phyloP scores from a whole-genome alignment of 1,140 invertebrate species.

The Nixonia krombeini region DNA sequence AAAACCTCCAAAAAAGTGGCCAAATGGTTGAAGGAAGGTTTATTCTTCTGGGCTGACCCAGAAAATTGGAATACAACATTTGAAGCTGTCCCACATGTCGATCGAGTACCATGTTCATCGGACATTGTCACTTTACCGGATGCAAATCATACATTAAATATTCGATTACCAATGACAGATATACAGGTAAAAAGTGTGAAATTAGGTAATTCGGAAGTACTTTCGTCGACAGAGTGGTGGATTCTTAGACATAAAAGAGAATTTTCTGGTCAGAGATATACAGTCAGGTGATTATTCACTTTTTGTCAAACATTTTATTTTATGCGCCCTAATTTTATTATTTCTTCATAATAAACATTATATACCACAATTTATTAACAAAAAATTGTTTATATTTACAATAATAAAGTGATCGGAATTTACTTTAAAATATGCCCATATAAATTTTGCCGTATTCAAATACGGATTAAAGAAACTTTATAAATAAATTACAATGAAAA shows the following conservation, averaged over 20 bases:
- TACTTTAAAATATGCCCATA: no score
- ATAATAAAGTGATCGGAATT: no score
- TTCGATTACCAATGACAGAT: conserved; percentile 48
- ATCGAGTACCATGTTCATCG: conserved; percentile 59
- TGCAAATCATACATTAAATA: conserved; percentile 48
- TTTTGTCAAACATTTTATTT: no score
- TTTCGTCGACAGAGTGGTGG: conserved; percentile 55
- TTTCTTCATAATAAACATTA: not conserved
- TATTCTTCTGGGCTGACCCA: conserved; percentile 64
- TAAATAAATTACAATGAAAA: no score
- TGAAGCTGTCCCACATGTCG: conserved; percentile 60
- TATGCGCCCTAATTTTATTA: not conserved
- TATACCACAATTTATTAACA: no score
- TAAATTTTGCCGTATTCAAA: not conserved
- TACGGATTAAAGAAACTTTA: no score
- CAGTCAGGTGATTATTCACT: conserved; percentile 47
- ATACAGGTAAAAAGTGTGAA: conserved; percentile 52
- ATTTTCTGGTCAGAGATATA: conserved; percentile 50
- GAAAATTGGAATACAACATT: conserved; percentile 61
- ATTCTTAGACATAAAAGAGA: conserved; percentile 37
- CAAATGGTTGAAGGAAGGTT: conserved; percentile 49
- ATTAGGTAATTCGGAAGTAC: conserved; percentile 23
- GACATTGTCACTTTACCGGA: conserved; percentile 59
- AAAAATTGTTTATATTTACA: no score
- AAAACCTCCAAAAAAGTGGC: conserved; percentile 16